Evolutionary conservation across 1,140 invertebrate species (phyloP).

Genomic region (Planococcus citri): DNA sequence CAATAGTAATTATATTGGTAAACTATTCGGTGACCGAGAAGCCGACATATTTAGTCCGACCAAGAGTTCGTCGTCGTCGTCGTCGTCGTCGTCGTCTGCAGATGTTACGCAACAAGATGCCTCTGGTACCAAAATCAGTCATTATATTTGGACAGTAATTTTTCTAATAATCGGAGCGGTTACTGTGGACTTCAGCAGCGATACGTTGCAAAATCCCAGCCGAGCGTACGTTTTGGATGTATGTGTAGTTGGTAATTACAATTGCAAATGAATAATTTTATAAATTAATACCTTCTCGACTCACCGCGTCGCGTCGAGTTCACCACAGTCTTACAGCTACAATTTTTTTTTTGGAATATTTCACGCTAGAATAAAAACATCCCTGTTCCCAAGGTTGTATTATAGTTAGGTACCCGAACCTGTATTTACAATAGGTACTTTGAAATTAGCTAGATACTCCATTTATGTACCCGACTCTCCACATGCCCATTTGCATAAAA

Average conservation of each 20-base stretch:
- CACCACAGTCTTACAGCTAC: too few relatives aligned
- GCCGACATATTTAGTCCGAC: background rate
- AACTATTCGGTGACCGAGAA: conserved; percentile 13
- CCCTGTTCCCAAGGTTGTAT: too few relatives aligned
- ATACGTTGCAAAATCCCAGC: conserved; percentile 87
- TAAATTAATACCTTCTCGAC: too few relatives aligned
- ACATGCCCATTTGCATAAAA: too few relatives aligned
- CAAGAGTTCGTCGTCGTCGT: background rate
- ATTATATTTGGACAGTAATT: conserved; percentile 73
- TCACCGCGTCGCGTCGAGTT: too few relatives aligned
- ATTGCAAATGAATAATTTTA: background rate
- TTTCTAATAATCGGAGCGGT: conserved; percentile 89
- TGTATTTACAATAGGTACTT: too few relatives aligned
- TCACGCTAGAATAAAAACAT: too few relatives aligned
- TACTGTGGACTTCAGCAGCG: conserved; percentile 86
- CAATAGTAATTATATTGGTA: conserved; percentile 13
- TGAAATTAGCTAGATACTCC: too few relatives aligned
- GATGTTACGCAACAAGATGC: background rate
- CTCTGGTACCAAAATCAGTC: background rate
- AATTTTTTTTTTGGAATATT: too few relatives aligned
- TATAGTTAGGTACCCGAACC: too few relatives aligned
- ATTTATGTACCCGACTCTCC: too few relatives aligned
- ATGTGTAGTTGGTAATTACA: conserved; percentile 60
- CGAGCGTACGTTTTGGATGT: conserved; percentile 87
- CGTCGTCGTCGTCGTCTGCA: too few relatives aligned